Percentiles rank a stretch among this genome's conserved stretches.
Evolutionary conservation across 2,113 vertebrate species (phyloP).

Genomic region (Nerophis lumbriciformis): DNA sequence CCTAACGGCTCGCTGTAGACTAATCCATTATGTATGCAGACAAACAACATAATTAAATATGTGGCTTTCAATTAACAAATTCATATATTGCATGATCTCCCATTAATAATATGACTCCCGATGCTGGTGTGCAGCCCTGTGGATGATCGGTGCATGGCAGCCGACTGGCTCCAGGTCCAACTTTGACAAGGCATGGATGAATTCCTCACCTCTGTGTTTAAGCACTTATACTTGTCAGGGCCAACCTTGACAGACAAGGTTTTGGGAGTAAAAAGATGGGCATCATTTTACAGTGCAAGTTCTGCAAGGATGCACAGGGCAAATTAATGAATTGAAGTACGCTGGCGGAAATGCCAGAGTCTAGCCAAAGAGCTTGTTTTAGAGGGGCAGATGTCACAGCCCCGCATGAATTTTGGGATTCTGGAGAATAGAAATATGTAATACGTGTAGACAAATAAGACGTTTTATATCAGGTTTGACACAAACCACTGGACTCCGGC

Average conservation of each 20-base stretch:
- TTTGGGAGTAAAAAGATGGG: conserved; percentile 53
- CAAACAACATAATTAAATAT: conserved; percentile 34
- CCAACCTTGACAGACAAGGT: conserved; percentile 64
- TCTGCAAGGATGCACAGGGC: conserved; percentile 9
- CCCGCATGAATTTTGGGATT: no score
- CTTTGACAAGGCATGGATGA: conserved; percentile 68
- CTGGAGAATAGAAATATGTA: no score
- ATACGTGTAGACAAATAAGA: no score
- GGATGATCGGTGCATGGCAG: conserved; percentile 46
- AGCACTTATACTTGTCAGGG: conserved; percentile 64
- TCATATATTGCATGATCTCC: conserved; percentile 8
- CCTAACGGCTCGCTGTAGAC: conserved; percentile 31
- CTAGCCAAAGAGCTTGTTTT: no score
- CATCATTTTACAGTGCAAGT: conserved; percentile 54
- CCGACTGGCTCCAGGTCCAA: conserved; percentile 71
- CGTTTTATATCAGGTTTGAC: no score
- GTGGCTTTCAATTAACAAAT: conserved; percentile 19
- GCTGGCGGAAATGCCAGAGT: no score
- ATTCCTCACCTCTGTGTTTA: conserved; percentile 75
- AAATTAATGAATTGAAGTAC: neutral
- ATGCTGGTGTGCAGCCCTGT: conserved; percentile 1
- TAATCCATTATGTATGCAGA: conserved; percentile 7
- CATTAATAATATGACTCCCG: neutral
- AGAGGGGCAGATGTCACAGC: no score
- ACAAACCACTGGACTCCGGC: no score